Percentiles rank a stretch among this genome's conserved stretches.
Conservation (phyloP, 2,113 vertebrate species). For the Nerophis ophidion region DNA sequence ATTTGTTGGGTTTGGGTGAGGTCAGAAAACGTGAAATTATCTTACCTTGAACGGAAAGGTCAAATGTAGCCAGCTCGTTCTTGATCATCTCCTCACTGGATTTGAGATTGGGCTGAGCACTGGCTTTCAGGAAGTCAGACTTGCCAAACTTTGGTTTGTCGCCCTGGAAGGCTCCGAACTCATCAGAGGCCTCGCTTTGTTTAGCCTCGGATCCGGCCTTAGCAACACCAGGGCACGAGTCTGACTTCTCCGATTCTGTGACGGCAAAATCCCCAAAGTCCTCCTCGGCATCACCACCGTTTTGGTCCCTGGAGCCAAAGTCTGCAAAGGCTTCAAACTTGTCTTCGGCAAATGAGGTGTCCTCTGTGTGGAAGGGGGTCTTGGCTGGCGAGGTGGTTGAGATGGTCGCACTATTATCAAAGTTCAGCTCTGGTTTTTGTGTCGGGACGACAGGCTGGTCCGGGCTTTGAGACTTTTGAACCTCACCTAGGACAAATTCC, state of each 20-base stretch:
- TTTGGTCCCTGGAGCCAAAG: constrained; percentile 50
- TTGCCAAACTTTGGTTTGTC: constrained; percentile 97
- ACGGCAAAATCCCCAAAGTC: constrained; percentile 83
- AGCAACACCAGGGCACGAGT: constrained; percentile 36
- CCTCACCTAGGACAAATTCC: constrained; percentile 66
- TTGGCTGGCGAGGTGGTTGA: constrained; percentile 75
- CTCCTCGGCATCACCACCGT: constrained; percentile 48
- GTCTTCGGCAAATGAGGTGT: constrained; percentile 57
- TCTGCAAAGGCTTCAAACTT: constrained; percentile 75
- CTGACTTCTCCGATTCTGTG: constrained; percentile 64
- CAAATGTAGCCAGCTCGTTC: constrained; percentile 93
- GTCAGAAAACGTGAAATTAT: not conserved
- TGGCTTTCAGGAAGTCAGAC: constrained; percentile 94
- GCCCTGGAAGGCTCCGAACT: constrained; percentile 89
- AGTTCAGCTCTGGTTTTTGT: constrained; percentile 81
- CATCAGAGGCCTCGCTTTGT: constrained; percentile 72
- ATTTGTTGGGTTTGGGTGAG: too few species aligned
- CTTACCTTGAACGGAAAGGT: constrained; percentile 96
- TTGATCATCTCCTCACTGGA: constrained; percentile 99
- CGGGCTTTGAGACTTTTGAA: constrained; percentile 65
- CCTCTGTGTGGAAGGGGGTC: constrained; percentile 76
- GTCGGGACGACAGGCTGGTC: constrained; percentile 66
- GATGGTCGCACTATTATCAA: constrained; percentile 85
- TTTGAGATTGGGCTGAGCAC: constrained; percentile 88
- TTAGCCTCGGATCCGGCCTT: constrained; percentile 41